Percentiles rank a stretch among this genome's conserved stretches.
These are phyloP conservation scores for Anser cygnoides DNA, from an alignment of 2,113 vertebrate genomes.

Conservation along the genomic window DNA sequence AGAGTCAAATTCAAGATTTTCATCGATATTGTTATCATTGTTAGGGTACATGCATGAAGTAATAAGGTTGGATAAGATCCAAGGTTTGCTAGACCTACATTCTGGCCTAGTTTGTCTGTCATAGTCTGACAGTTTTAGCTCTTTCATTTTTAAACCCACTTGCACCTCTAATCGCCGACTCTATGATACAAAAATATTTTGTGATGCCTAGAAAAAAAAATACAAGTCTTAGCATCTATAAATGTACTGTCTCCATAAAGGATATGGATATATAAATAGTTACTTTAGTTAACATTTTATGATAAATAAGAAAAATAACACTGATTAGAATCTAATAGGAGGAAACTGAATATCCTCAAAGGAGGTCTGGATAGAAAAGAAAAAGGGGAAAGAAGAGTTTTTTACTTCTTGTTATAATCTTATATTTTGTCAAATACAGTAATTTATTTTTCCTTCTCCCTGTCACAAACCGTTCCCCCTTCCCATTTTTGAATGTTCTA, in stretches of 20 bases:
- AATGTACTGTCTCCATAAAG: not conserved
- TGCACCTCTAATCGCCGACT: not conserved
- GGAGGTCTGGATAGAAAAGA: not conserved
- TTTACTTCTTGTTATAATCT: not conserved
- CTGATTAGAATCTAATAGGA: not conserved
- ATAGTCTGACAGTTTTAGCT: not conserved
- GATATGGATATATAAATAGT: not conserved
- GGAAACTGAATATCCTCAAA: not conserved
- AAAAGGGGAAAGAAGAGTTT: not conserved
- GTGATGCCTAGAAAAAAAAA: not conserved
- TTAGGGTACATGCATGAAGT: not conserved
- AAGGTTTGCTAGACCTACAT: not conserved
- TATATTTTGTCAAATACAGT: not conserved
- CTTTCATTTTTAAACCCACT: not conserved
- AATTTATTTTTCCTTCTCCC: not conserved
- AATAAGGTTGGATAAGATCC: not conserved
- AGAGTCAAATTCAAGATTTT: not conserved
- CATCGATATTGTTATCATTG: not conserved
- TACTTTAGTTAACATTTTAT: not conserved
- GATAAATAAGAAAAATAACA: not conserved
- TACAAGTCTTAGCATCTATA: not conserved
- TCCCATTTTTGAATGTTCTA: not conserved
- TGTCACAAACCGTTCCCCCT: not conserved
- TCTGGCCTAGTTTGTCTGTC: not conserved
- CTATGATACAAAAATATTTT: not conserved